Evolutionary conservation across 2,113 vertebrate species (phyloP).

Genomic region (Rhynchopsitta pachyrhyncha): DNA sequence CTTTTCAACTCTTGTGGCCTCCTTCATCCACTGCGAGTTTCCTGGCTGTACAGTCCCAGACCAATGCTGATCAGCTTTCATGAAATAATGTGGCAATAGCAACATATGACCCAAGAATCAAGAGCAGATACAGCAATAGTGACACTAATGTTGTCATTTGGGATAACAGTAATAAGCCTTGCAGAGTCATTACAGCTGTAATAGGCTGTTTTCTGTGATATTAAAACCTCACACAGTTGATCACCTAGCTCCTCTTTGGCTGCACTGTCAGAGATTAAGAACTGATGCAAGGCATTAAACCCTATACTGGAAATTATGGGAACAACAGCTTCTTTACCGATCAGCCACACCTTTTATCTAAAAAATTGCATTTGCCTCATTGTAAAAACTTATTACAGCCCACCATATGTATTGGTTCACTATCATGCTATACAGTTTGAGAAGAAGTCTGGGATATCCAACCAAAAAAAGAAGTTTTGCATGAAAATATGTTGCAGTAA

Average conservation of each 20-base stretch:
- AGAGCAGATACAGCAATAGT: neutral
- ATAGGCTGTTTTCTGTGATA: neutral
- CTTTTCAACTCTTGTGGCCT: neutral
- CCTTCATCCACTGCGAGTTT: rapidly evolving
- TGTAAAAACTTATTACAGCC: neutral
- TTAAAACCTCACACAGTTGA: neutral
- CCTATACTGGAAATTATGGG: neutral
- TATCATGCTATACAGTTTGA: neutral
- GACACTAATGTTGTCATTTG: neutral
- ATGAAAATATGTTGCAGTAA: neutral
- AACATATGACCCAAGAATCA: neutral
- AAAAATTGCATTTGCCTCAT: neutral
- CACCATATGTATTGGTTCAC: neutral
- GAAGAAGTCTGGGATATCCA: neutral
- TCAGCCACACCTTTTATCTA: neutral
- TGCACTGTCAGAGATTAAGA: neutral
- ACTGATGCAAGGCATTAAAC: neutral
- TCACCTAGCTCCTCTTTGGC: neutral
- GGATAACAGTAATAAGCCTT: neutral
- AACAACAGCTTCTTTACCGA: neutral
- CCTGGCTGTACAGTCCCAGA: neutral
- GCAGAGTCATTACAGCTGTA: neutral
- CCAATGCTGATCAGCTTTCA: neutral
- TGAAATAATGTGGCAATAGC: neutral
- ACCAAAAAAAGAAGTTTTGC: neutral